Base-by-base conservation (phyloP, 2,888 invertebrate genomes). In the Caenorhabditis uteleia region DNA sequence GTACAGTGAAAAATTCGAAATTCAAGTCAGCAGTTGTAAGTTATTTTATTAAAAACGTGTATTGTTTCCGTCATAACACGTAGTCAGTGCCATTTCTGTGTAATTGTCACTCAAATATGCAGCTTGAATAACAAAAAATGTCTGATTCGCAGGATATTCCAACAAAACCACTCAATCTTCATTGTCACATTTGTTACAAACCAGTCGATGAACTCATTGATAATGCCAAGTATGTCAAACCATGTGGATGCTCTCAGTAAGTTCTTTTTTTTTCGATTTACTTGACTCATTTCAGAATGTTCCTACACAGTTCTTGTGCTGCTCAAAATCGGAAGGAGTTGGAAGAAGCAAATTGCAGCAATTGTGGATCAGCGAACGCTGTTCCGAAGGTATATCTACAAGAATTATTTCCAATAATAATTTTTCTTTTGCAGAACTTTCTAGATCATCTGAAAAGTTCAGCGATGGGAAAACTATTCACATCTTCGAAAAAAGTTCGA, bases 141-240 rank as follows among this genome's bases (percentile, higher is more conserved):
- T n/a, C n/a, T n/a, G n/a, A n/a, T n/a, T n/a, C n/a, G n/a, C n/a
- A n/a, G n/a, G n/a, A n/a, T n/a, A n/a, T n/a, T n/a, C n/a, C n/a
- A n/a, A n/a, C n/a, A n/a, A n/a, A n/a, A n/a, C n/a, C n/a, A n/a
- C n/a, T n/a, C n/a, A n/a, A n/a, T n/a, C n/a, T 53, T 25, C 59
- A 59, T 26, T 59, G 59, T 53, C 59, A 59, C 12, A 42, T 59
- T 44, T 59, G 59, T 29, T 59, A 59, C 33, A 53, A 53, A 33
- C 47, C 12, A 21, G 47, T 57, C 3, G n/a, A 3, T 7, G 36
- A 33, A 3, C 7, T 38, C 1, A 46, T 59, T 8, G 53, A 53
- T 38, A 59, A 59, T 25, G n/a, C 39, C 7, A 53, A 59, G 29
- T 59, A 21, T 14, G 16, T 53, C 21, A 59, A 59, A n/a, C 59